Evolutionary conservation across 2,113 vertebrate species (phyloP).

Genomic region (Burhinus bistriatus): DNA sequence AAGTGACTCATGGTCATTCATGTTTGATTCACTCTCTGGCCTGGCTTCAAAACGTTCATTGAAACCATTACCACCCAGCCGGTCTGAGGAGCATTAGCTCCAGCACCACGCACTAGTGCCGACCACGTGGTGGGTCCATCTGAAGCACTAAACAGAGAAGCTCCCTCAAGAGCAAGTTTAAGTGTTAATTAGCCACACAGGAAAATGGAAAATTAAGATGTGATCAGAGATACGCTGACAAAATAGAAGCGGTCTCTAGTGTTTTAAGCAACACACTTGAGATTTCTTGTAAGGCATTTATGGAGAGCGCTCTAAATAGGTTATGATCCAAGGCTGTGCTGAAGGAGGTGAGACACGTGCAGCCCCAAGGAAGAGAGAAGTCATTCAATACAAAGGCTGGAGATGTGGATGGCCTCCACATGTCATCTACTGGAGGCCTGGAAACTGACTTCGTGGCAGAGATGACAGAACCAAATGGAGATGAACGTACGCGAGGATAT

Average conservation of each 20-base stretch:
- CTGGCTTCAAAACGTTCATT: constrained; percentile 22
- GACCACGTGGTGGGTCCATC: not conserved
- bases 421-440: not conserved
- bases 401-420: not conserved
- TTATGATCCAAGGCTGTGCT: not conserved
- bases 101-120: not conserved
- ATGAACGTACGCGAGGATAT: rapidly evolving
- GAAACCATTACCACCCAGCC: constrained; percentile 6
- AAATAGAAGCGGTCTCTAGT: not conserved
- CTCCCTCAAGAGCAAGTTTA: not conserved
- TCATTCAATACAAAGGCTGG: not conserved
- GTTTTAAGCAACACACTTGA: not conserved
- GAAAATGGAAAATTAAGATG: not conserved
- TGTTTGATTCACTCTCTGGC: constrained; percentile 58
- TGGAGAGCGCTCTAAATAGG: not conserved
- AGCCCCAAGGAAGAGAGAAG: not conserved
- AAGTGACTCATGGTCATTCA: constrained; percentile 60
- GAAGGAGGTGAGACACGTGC: not conserved
- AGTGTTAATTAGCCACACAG: not conserved
- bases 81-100: not conserved
- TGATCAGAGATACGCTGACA: not conserved
- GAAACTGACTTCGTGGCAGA: not conserved
- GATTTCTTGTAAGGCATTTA: not conserved
- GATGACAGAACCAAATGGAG: not conserved
- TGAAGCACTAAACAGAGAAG: not conserved